Base-by-base conservation (phyloP, 2,113 vertebrate genomes). In the Pygoscelis adeliae region DNA sequence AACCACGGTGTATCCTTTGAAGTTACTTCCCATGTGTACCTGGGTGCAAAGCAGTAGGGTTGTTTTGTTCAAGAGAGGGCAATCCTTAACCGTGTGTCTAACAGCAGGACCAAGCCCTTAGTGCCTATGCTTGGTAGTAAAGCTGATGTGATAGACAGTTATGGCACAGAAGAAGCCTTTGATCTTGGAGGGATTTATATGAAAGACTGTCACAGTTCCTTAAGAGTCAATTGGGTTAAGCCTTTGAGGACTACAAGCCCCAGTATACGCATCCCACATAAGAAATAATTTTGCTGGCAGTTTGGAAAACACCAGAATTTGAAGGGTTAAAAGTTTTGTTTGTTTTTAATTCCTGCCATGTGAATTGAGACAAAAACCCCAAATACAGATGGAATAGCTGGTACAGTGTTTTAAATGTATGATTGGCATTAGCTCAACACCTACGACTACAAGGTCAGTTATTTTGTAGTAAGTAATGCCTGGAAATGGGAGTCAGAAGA, bases 161-260 rank as follows among this genome's bases (percentile, higher is more conserved):
- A 81, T 20, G 72, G 59, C 76, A 55, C 65, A 77, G 81, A 70
- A 91, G 62, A 74, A 94, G n/a, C 55, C 78, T 97, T 96, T 96
- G 84, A 47, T 95, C 83, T 78, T 42, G 46, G 73, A 83, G 30
- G 81, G 70, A 73, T 95, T 82, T 88, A 25, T 87, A 47, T 83
- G 66, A 91, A 87, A 93, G 70, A 66, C 58, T 80, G 81, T 93
- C 80, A 84, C 89, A 89, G 77, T 65, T 92, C 83, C 92, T 82
- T 65, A 52, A 29, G 76, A 92, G 77, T 91, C 94, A 94, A 7
- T 77, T 96, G 93, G 42, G 84, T 95, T 97, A 96, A 90, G 59
- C 18, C 63, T 73, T 93, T 93, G 87, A 86, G 91, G 40, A 52
- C 82, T 89, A 47, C 72, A 82, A 87, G 47, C 55, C 32, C 42